Percentiles rank a stretch among this genome's conserved stretches.
These are phyloP conservation scores for Sitobion miscanthi DNA, from an alignment of 1,140 invertebrate species.

Conservation along the genomic window DNA sequence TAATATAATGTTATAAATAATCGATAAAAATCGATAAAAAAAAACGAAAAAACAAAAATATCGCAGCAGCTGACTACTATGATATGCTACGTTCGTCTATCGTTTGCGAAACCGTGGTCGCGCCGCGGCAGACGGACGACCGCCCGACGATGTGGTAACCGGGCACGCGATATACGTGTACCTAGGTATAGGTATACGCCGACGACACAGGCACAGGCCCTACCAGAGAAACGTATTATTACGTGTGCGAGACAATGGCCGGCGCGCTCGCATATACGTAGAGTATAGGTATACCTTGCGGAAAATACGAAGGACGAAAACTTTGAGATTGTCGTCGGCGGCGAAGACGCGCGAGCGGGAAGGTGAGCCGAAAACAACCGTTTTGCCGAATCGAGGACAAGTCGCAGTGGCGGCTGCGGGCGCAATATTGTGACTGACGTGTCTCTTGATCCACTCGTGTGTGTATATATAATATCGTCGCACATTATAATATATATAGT, in stretches of 20 bases:
- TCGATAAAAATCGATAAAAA: neutral
- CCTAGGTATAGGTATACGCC: neutral
- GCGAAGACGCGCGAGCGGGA: neutral
- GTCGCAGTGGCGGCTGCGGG: conserved; percentile 9
- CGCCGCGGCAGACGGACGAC: no score
- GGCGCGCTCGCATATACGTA: no score
- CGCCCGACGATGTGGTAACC: no score
- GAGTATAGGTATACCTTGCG: neutral
- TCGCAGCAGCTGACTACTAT: no score
- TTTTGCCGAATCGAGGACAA: conserved; percentile 38
- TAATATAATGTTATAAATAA: neutral
- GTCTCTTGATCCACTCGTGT: neutral
- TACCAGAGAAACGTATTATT: neutral
- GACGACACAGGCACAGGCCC: neutral
- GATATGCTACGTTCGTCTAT: no score
- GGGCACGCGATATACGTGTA: no score
- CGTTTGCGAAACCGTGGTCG: no score
- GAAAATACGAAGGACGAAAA: conserved; percentile 44
- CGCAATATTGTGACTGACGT: neutral
- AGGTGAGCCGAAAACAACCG: conserved; percentile 30
- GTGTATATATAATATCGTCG: neutral
- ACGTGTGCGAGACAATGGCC: neutral
- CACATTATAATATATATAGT: neutral
- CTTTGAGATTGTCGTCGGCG: neutral
- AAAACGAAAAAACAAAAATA: neutral